Conservation (phyloP, 2,888 invertebrate species). For the Napeogenes inachia region DNA sequence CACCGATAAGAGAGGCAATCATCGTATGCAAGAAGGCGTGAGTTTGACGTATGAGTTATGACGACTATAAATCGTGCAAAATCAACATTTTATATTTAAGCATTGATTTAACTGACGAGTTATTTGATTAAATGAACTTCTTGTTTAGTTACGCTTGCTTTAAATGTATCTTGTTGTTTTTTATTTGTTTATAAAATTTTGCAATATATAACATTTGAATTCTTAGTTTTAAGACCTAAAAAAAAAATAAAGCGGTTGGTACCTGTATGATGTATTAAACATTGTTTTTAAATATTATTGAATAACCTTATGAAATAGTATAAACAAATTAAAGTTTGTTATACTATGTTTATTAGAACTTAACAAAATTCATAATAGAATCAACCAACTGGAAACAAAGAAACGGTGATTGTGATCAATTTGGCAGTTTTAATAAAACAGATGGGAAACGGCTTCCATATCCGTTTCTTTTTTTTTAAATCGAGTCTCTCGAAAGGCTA, state of each 20-base stretch:
- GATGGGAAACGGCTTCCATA: conserved; percentile 66
- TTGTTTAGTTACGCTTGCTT: conserved; percentile 13
- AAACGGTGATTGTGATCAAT: conserved; percentile 62
- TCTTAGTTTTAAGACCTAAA: too few relatives aligned
- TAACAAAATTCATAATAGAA: not conserved
- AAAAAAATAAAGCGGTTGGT: too few relatives aligned
- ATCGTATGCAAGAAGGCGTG: conserved; percentile 56
- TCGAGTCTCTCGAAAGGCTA: conserved; percentile 60
- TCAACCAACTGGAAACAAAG: conserved; percentile 33
- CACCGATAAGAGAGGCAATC: conserved; percentile 40
- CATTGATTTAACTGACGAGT: conserved; percentile 21
- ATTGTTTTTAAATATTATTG: too few relatives aligned
- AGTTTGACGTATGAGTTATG: conserved; percentile 53
- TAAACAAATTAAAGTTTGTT: too few relatives aligned
- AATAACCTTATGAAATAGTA: too few relatives aligned
- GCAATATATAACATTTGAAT: too few relatives aligned
- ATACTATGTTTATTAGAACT: not conserved
- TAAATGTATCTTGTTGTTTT: not conserved
- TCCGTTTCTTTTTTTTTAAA: conserved; percentile 68
- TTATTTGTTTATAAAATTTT: too few relatives aligned
- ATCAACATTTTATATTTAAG: conserved; percentile 47
- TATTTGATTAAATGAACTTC: conserved; percentile 18
- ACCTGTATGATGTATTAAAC: too few relatives aligned
- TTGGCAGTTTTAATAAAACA: conserved; percentile 75
- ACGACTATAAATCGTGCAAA: conserved; percentile 63